Percentiles rank a stretch among this genome's conserved stretches.
Evolutionary conservation across 2,113 vertebrate species (phyloP).

Genomic region (Rhinichthys klamathensis): DNA sequence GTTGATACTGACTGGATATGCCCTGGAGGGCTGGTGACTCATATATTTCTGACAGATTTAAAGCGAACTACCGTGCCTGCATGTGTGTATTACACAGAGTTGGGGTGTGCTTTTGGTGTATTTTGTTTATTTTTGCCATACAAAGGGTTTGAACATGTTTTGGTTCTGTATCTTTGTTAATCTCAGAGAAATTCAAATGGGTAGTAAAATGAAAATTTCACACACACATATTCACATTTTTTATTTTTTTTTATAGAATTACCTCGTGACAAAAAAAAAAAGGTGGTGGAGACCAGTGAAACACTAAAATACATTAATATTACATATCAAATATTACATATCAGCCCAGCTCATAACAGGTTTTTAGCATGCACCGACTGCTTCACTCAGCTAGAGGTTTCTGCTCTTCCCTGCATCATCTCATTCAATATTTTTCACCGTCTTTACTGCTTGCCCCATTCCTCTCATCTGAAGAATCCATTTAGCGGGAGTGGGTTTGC

Average conservation of each 20-base stretch:
- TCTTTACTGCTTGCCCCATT: conserved; percentile 21
- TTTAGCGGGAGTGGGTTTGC: conserved; percentile 13
- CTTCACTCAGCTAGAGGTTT: not conserved
- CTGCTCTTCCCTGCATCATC: conserved; percentile 3
- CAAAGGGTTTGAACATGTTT: not conserved
- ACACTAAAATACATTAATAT: not conserved
- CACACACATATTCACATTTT: no score
- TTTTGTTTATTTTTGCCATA: not conserved
- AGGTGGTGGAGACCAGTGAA: not conserved
- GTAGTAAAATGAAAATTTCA: not conserved
- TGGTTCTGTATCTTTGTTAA: not conserved
- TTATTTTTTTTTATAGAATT: no score
- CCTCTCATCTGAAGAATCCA: conserved; percentile 19
- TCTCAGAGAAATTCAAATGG: not conserved
- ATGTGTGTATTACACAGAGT: not conserved
- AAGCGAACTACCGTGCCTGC: not conserved
- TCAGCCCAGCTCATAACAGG: not conserved
- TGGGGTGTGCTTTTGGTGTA: not conserved
- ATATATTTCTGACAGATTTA: not conserved
- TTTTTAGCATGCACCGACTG: not conserved
- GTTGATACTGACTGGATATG: not conserved
- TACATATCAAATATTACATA: not conserved
- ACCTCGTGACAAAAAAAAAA: not conserved
- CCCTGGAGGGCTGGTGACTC: conserved; percentile 13
- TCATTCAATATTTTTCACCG: conserved; percentile 14